Conservation (phyloP, 2,888 invertebrate genomes). For the Macrophya alboannulata region DNA sequence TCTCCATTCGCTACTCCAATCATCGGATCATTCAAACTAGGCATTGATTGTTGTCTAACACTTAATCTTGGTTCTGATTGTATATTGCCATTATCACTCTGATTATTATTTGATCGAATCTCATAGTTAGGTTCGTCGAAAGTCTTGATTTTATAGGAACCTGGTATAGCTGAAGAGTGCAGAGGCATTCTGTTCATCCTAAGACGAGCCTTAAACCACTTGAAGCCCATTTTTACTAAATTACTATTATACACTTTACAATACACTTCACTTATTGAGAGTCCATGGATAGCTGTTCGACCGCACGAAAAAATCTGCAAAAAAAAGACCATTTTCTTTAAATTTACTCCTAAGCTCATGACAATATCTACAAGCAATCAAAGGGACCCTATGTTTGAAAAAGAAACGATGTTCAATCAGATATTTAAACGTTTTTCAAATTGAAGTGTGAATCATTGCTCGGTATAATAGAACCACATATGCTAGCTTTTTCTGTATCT, state of each 20-base stretch:
- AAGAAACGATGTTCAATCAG: background rate
- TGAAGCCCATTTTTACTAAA: conserved; percentile 72
- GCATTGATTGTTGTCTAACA: conserved; percentile 46
- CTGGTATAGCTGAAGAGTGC: conserved; percentile 58
- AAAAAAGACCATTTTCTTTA: background rate
- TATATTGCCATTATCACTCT: conserved; percentile 30
- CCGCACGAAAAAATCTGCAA: conserved; percentile 1
- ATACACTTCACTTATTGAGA: conserved; percentile 30
- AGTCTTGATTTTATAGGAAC: conserved; percentile 66
- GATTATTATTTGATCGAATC: conserved; percentile 26
- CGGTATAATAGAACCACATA: background rate
- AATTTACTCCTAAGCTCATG: background rate
- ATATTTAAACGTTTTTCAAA: background rate
- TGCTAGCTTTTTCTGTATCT: background rate
- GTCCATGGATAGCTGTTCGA: background rate
- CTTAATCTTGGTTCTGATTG: conserved; percentile 15
- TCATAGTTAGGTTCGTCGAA: conserved; percentile 60
- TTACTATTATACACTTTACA: background rate
- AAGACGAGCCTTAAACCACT: conserved; percentile 81
- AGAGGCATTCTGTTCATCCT: conserved; percentile 65
- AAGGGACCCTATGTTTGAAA: background rate
- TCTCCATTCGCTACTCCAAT: conserved; percentile 18
- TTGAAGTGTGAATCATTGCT: background rate
- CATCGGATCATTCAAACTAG: conserved; percentile 51
- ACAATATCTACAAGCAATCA: background rate